These are phyloP conservation scores for Andrena praecox DNA, from an alignment of 2,888 invertebrate species.

Conservation along the genomic window DNA sequence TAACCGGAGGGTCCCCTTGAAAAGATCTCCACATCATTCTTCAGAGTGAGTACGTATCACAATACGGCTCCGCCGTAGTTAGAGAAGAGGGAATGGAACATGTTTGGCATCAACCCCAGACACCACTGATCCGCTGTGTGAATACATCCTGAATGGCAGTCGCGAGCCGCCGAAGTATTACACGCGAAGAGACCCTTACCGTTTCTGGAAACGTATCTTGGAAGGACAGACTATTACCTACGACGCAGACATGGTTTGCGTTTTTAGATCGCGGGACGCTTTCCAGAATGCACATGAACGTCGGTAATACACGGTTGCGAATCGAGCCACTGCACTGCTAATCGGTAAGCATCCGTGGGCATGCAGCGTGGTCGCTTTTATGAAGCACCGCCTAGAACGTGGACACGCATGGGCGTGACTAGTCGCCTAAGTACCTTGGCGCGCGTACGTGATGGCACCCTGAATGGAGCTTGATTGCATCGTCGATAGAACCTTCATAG, in stretches of 20 bases:
- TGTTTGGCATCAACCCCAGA: too few relatives aligned
- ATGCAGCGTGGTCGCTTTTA: constrained; percentile 56
- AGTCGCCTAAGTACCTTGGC: constrained; percentile 37
- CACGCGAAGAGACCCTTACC: not conserved
- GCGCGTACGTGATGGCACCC: constrained; percentile 44
- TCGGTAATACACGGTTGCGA: constrained; percentile 11
- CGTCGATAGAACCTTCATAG: constrained; percentile 16
- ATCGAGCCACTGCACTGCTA: constrained; percentile 47
- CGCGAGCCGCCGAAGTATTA: too few relatives aligned
- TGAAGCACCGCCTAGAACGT: constrained; percentile 49
- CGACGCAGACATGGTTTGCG: not conserved
- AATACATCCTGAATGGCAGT: too few relatives aligned
- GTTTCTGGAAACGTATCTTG: constrained; percentile 5
- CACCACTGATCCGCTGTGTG: too few relatives aligned
- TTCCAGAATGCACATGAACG: not conserved
- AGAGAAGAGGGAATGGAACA: too few relatives aligned
- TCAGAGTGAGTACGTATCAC: too few relatives aligned
- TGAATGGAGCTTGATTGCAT: constrained; percentile 39
- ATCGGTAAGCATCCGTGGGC: constrained; percentile 65
- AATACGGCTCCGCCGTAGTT: too few relatives aligned
- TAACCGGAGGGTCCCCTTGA: too few relatives aligned
- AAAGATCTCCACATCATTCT: too few relatives aligned
- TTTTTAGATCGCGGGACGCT: constrained; percentile 8
- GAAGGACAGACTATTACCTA: not conserved
- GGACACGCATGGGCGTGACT: constrained; percentile 58